phyloP scores from a whole-genome alignment of 2,888 invertebrate genomes.

The Deilephila porcellus region DNA sequence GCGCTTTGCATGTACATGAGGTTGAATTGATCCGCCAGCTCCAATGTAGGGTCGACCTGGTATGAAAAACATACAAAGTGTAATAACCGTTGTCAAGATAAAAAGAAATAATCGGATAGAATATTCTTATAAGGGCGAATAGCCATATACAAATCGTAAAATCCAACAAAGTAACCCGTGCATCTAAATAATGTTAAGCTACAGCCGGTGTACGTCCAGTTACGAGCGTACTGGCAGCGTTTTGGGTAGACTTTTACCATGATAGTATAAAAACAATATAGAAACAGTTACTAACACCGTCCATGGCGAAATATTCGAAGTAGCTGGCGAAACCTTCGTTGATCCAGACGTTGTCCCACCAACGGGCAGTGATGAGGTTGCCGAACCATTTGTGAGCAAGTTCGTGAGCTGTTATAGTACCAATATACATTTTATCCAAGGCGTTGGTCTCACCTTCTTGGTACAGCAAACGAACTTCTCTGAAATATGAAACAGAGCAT shows the following conservation, averaged over 20 bases:
- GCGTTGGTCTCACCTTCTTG: slow-evolving; percentile 74
- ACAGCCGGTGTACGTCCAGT: no score
- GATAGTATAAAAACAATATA: no score
- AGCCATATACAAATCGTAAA: no score
- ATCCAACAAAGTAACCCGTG: no score
- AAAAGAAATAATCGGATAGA: no score
- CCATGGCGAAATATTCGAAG: slow-evolving; percentile 87
- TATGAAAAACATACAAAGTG: slow-evolving; percentile 25
- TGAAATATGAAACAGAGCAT: slow-evolving; percentile 40
- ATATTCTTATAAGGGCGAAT: no score
- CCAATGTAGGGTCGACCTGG: slow-evolving; percentile 73
- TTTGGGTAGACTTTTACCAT: no score
- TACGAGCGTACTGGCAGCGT: no score
- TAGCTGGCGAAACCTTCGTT: slow-evolving; percentile 91
- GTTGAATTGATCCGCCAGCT: slow-evolving; percentile 88
- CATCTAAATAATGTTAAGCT: no score
- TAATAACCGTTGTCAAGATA: no score
- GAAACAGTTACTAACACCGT: slow-evolving; percentile 60
- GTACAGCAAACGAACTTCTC: slow-evolving; percentile 74
- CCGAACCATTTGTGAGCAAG: slow-evolving; percentile 93
- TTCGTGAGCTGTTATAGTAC: slow-evolving; percentile 84
- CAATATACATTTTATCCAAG: slow-evolving; percentile 73
- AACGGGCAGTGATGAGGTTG: slow-evolving; percentile 87
- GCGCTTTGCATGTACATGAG: slow-evolving; percentile 88
- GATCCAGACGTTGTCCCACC: slow-evolving; percentile 91